Percentiles rank a stretch among this genome's conserved stretches.
These are phyloP conservation scores for Antennarius maculatus DNA, from an alignment of 2,797 vertebrate species.

Conservation along the genomic window DNA sequence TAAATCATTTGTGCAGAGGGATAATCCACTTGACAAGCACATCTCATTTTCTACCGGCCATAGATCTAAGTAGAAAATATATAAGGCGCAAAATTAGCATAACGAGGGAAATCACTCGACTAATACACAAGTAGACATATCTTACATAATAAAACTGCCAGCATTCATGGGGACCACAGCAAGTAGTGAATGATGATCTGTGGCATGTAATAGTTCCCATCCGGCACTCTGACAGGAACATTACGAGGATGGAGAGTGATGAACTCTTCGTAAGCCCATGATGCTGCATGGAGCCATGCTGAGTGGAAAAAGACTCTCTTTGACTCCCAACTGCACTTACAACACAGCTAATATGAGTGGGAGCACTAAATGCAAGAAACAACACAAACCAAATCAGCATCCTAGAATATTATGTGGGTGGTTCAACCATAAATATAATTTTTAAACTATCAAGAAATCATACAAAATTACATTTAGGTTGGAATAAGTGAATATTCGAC, in stretches of 20 bases:
- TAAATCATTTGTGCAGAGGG: conserved; percentile 21
- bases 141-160: conserved; percentile 51
- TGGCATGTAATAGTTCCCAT: conserved; percentile 68
- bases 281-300: conserved; percentile 52
- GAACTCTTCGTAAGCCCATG: conserved; percentile 49
- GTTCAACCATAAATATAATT: conserved; percentile 56
- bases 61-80: conserved; percentile 21
- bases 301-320: conserved; percentile 57
- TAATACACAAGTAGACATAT: conserved; percentile 56
- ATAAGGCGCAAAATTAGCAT: conserved; percentile 50
- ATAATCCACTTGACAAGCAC: conserved; percentile 34
- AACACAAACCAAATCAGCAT: conserved; percentile 56
- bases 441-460: conserved; percentile 38
- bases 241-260: conserved; percentile 76
- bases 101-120: conserved; percentile 47
- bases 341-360: conserved; percentile 54
- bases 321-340: conserved; percentile 53
- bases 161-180: conserved; percentile 45
- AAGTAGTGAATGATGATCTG: conserved; percentile 64
- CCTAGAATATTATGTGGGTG: conserved; percentile 48
- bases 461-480: conserved; percentile 31
- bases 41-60: conserved; percentile 13
- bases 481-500: conserved; percentile 32
- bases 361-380: conserved; percentile 35
- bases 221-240: conserved; percentile 64